Evolutionary conservation across 2,113 vertebrate species (phyloP).

Genomic region (Callopanchax toddi): DNA sequence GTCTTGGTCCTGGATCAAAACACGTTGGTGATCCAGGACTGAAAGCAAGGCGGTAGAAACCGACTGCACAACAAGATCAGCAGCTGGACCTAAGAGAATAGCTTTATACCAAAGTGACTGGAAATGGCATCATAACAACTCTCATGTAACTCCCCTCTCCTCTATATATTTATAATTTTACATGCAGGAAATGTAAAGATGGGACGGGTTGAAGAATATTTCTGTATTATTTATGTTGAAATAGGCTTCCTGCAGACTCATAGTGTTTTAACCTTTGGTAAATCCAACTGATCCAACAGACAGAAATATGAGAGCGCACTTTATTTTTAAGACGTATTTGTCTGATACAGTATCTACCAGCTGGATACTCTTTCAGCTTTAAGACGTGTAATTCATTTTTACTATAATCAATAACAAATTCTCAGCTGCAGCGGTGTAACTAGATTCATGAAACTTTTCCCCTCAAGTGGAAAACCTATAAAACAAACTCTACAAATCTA

Average conservation of each 20-base stretch:
- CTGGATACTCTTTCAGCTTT: conserved; percentile 68
- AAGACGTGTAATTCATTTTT: conserved; percentile 54
- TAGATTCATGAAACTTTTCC: conserved; percentile 43
- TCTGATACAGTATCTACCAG: conserved; percentile 60
- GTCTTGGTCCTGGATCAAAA: too few relatives aligned
- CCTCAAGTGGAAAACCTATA: conserved; percentile 34
- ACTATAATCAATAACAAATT: conserved; percentile 72
- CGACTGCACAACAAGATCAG: neutral
- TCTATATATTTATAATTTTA: too few relatives aligned
- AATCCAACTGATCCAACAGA: conserved; percentile 21
- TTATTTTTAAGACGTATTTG: conserved; percentile 38
- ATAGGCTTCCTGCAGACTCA: conserved; percentile 61
- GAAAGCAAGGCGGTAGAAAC: neutral
- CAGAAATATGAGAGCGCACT: conserved; percentile 19
- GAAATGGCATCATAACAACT: too few relatives aligned
- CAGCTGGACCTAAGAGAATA: neutral
- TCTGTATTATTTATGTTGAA: conserved; percentile 42
- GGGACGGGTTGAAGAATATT: too few relatives aligned
- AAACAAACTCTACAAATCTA: conserved; percentile 40
- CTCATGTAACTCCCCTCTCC: too few relatives aligned
- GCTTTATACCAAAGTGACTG: neutral
- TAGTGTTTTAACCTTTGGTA: conserved; percentile 24
- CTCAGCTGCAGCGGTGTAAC: conserved; percentile 49
- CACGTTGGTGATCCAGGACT: too few relatives aligned
- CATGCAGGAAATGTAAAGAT: too few relatives aligned